These are phyloP conservation scores for Erynnis tages DNA, from an alignment of 2,888 invertebrate genomes.

Conservation along the genomic window DNA sequence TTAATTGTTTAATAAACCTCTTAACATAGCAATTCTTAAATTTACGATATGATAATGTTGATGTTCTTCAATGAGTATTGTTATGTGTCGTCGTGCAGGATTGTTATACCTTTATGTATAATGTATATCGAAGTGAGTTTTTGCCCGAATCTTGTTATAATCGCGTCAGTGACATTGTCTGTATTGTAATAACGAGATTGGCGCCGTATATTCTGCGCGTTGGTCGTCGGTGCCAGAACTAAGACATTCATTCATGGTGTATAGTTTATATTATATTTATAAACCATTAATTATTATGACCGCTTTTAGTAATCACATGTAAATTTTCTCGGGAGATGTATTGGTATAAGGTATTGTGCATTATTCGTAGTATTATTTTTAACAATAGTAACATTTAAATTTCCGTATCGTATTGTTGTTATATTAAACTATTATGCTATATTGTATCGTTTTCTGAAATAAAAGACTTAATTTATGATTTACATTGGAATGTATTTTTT, in stretches of 20 bases:
- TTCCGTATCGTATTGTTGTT: slow-evolving; percentile 73
- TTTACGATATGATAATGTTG: background rate
- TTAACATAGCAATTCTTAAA: no score
- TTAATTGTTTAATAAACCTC: no score
- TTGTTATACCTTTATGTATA: slow-evolving; percentile 14
- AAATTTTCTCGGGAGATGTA: slow-evolving; percentile 43
- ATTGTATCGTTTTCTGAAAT: slow-evolving; percentile 79
- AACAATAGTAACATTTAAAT: slow-evolving; percentile 52
- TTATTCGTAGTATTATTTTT: slow-evolving; percentile 47
- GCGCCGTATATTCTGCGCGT: background rate
- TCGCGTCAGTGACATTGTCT: background rate
- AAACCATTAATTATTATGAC: slow-evolving; percentile 39
- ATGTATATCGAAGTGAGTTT: slow-evolving; percentile 2
- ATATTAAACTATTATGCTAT: slow-evolving; percentile 75
- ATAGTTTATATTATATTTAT: slow-evolving; percentile 36
- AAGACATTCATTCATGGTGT: slow-evolving; percentile 8
- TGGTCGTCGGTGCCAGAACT: slow-evolving; percentile 4
- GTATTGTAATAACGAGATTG: slow-evolving; percentile 1
- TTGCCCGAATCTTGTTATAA: background rate
- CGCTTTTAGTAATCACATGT: slow-evolving; percentile 40
- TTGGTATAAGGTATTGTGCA: slow-evolving; percentile 42
- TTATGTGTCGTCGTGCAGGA: slow-evolving; percentile 18
- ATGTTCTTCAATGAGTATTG: slow-evolving; percentile 5
- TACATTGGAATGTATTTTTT: slow-evolving; percentile 2
- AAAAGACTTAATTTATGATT: slow-evolving; percentile 76